A percentile compares a stretch with the other conserved stretches of the same genome.
Evolutionary conservation across 2,888 invertebrate genomes (phyloP).

Genomic region (Ormia ochracea): DNA sequence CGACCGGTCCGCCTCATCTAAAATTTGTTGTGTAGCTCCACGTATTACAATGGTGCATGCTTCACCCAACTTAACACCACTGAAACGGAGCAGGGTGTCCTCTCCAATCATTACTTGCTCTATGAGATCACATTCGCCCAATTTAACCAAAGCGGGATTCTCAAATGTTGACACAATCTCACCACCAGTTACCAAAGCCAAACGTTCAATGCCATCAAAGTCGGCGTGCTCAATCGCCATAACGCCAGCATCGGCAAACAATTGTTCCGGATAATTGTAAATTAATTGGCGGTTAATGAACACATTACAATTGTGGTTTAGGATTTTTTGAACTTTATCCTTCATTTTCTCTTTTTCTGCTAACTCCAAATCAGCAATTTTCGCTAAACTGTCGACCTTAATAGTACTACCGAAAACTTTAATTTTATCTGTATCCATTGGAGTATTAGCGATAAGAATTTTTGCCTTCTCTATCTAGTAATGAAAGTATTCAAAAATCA

Average conservation of each 20-base stretch:
- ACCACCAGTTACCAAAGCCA: constrained; percentile 97
- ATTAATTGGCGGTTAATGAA: constrained; percentile 99
- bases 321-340: constrained; percentile 97
- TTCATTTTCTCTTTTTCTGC: constrained; percentile 99
- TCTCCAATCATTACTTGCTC: constrained; percentile 98
- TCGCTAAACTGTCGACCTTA: constrained; percentile 92
- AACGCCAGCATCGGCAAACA: constrained; percentile 97
- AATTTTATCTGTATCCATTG: constrained; percentile 99
- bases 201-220: constrained; percentile 98
- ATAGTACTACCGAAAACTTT: constrained; percentile 98
- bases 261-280: constrained; percentile 99
- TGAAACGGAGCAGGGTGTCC: constrained; percentile 94
- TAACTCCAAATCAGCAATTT: constrained; percentile 97
- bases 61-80: constrained; percentile 95
- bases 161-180: constrained; percentile 99
- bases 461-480: constrained; percentile 91
- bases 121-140: constrained; percentile 95
- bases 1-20: constrained; percentile 99
- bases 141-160: constrained; percentile 91
- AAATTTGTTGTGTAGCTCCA: constrained; percentile 98
- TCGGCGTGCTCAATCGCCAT: constrained; percentile 99
- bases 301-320: constrained; percentile 96
- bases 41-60: constrained; percentile 98
- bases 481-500: not conserved
- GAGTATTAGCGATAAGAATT: constrained; percentile 98